These are phyloP conservation scores for Sinocyclocheilus rhinocerous DNA, from an alignment of 2,113 vertebrate genomes.

Conservation along the genomic window DNA sequence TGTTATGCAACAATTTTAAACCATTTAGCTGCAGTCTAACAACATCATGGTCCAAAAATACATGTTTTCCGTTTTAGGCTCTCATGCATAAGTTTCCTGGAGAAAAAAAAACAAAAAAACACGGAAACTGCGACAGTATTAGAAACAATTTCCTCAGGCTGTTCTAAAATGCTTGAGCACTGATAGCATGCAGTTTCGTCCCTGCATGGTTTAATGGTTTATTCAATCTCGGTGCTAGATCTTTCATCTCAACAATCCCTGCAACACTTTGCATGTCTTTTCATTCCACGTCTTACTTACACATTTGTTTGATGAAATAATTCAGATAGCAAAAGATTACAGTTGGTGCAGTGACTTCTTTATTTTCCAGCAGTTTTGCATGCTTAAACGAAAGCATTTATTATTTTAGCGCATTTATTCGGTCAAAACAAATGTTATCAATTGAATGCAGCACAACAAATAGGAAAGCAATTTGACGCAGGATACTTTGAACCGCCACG, in stretches of 20 bases:
- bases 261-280: slow-evolving; percentile 1
- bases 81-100: slow-evolving; percentile 73
- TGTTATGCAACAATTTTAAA: slow-evolving; percentile 59
- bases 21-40: slow-evolving; percentile 70
- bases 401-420: slow-evolving; percentile 33
- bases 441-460: slow-evolving; percentile 48
- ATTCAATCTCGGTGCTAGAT: slow-evolving; percentile 61
- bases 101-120: slow-evolving; percentile 48
- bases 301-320: slow-evolving; percentile 29
- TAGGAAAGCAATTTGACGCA: slow-evolving; percentile 52
- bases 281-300: slow-evolving; percentile 22
- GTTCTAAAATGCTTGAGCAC: slow-evolving; percentile 69
- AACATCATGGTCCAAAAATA: slow-evolving; percentile 69
- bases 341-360: background rate
- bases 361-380: background rate
- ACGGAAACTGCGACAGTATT: slow-evolving; percentile 78
- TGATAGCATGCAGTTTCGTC: slow-evolving; percentile 51
- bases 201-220: slow-evolving; percentile 57
- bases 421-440: slow-evolving; percentile 51
- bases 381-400: background rate
- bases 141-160: slow-evolving; percentile 71
- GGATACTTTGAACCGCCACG: slow-evolving; percentile 43
- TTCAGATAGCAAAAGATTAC: background rate
- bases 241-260: slow-evolving; percentile 20
- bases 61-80: slow-evolving; percentile 73